Base-by-base conservation (phyloP, 1,140 invertebrate species). In the Ruditapes philippinarum region DNA sequence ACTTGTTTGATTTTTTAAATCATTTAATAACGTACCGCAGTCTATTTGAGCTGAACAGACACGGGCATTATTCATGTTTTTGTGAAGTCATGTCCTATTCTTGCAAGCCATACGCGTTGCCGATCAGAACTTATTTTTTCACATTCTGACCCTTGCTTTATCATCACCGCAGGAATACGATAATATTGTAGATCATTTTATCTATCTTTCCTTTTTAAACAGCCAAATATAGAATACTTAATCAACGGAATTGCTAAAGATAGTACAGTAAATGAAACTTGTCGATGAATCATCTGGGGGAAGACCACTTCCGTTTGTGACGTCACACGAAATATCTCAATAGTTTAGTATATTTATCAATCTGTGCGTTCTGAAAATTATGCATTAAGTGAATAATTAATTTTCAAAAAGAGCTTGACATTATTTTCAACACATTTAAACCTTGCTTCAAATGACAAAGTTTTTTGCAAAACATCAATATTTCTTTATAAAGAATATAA, bases 181-280 rank as follows among this genome's bases (percentile, higher is more conserved):
- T 83, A 83, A 68, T 31, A 80, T 28, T 80, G 5, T 19, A 80
- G 51, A 19, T 80, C 76, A 54, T 11, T 57, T 38, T 80, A 45
- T 3, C 49, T 9, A 57, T 57, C 76, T 54, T 80, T 80, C 36
- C 49, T 33, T 28, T 80, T 80, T 28, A 17, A 28, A 57, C 45
- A 80, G 57, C 76, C 76, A 36, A 54, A 80, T n/a, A 80, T 80
- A 54, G 76, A 80, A 80, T 49, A 80, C 28, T 80, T 80, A 11
- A 80, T 14, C 5, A 80, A 45, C 76, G 57, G 54, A n/a, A 28
- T 57, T 54, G 22, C 31, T 28, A 54, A 40, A 31, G 4, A 73
- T 7, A 73, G 57, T 60, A 60, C 11, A 60, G 45, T 49, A 7
- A n/a, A n/a, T n/a, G n/a, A n/a, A n/a, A n/a, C n/a, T n/a, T n/a